These are phyloP conservation scores for Brachionus sp. DNA, from an alignment of 1,140 invertebrate species.

Conservation along the genomic window DNA sequence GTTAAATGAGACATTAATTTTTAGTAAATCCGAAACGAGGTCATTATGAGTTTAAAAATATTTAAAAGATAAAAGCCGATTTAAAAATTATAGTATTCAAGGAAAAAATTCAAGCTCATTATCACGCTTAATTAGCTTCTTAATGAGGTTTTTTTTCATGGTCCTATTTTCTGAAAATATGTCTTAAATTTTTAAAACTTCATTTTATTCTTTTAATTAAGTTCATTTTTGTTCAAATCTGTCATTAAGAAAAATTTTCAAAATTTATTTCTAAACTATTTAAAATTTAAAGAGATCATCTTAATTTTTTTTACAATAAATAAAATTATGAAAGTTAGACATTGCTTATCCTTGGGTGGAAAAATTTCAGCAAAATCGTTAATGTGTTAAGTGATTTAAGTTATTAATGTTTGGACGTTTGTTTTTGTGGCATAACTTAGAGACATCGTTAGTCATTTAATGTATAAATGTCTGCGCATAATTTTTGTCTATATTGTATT, in stretches of 20 bases:
- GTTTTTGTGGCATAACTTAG: conserved; percentile 19
- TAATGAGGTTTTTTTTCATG: conserved; percentile 17
- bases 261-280: neutral
- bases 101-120: conserved; percentile 29
- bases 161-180: neutral
- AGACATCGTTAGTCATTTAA: conserved; percentile 17
- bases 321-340: neutral
- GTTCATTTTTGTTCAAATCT: neutral
- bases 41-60: neutral
- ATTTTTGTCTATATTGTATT: conserved; percentile 38
- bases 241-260: neutral
- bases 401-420: neutral
- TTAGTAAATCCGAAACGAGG: conserved; percentile 4
- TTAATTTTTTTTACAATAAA: neutral
- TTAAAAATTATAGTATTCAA: conserved; percentile 8
- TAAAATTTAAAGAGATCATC: too few species aligned
- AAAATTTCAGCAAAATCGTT: neutral
- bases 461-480: conserved; percentile 27
- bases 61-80: conserved; percentile 1
- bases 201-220: neutral
- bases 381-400: conserved; percentile 1
- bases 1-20: conserved; percentile 26
- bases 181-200: neutral
- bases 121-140: conserved; percentile 26
- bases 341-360: neutral